These are phyloP conservation scores for Scleropages formosus DNA, from an alignment of 2,797 vertebrate species.

Conservation along the genomic window DNA sequence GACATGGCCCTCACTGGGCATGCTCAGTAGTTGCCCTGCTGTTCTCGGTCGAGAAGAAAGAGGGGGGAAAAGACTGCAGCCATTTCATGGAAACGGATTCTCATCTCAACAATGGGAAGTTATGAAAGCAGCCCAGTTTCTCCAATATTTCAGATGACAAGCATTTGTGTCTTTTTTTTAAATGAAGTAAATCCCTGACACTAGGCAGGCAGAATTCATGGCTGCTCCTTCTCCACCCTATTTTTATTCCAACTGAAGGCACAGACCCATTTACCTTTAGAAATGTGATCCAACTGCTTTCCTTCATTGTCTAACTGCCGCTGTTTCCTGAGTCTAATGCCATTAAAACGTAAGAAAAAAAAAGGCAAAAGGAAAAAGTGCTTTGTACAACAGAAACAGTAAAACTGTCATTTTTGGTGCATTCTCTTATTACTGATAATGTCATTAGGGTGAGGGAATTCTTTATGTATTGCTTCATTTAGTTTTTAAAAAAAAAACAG, in stretches of 20 bases:
- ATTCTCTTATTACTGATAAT: background rate
- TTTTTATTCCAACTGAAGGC: constrained; percentile 1
- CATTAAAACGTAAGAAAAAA: constrained; percentile 6
- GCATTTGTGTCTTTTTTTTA: constrained; percentile 5
- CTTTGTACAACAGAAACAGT: background rate
- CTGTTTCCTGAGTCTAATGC: background rate
- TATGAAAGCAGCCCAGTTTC: constrained; percentile 17
- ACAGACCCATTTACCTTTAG: constrained; percentile 3
- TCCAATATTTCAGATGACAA: constrained; percentile 23
- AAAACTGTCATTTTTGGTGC: too few relatives aligned
- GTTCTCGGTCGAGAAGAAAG: constrained; percentile 53
- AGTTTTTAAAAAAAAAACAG: too few relatives aligned
- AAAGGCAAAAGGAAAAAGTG: too few relatives aligned
- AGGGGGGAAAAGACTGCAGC: constrained; percentile 48
- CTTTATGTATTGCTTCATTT: too few relatives aligned
- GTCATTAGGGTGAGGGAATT: too few relatives aligned
- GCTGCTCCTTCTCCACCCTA: background rate
- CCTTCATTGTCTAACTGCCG: background rate
- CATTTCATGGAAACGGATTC: constrained; percentile 50
- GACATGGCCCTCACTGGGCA: constrained; percentile 54
- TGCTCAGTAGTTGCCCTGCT: constrained; percentile 55
- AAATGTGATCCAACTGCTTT: background rate
- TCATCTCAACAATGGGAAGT: constrained; percentile 33
- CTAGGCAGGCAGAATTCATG: background rate
- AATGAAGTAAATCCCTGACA: background rate